Base-by-base conservation (phyloP, 2,888 invertebrate species). In the Heteromurus nitidus region DNA sequence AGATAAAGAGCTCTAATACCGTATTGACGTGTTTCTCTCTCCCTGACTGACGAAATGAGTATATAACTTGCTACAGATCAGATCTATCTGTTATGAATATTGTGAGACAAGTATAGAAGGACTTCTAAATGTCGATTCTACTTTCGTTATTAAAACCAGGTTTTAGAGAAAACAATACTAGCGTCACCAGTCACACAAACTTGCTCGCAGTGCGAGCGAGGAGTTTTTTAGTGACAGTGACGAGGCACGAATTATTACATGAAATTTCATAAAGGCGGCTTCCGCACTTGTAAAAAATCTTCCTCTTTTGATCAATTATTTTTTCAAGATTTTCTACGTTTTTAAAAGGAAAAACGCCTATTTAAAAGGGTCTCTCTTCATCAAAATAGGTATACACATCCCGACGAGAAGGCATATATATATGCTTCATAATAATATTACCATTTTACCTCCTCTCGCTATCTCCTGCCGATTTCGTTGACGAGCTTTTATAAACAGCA, bases 391-490 rank as follows among this genome's bases (percentile, higher is more conserved):
- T 31, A 64, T 20, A 36, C 36, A 3, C 22, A 5, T 9, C n/a
- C 47, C 47, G 47, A 47, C 47, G 3, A 36, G 36, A 47, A n/a
- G n/a, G n/a, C n/a, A n/a, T n/a, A n/a, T n/a, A n/a, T n/a, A n/a
- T n/a, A n/a, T n/a, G n/a, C n/a, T n/a, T n/a, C n/a, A n/a, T 13
- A 9, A 5, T 36, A 36, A 36, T 13, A 36, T n/a, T 22, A 53
- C 20, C 62, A 20, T 20, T 18, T 28, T 28, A 2, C 22, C 26
- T 24, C n/a, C 53, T 53, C 18, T 16, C 55, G 42, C 74, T 55
- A n/a, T n/a, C 65, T 74, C 55, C 65, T 74, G 65, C 74, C 65
- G 74, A 74, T 74, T 74, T 47, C 47, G 47, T n/a, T 47, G 47
- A 47, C 7, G 47, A 47, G 47, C 60, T 60, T 60, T 60, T 53